These are phyloP conservation scores for Probaryconus sp. DNA, from an alignment of 1,140 invertebrate species.

Conservation along the genomic window DNA sequence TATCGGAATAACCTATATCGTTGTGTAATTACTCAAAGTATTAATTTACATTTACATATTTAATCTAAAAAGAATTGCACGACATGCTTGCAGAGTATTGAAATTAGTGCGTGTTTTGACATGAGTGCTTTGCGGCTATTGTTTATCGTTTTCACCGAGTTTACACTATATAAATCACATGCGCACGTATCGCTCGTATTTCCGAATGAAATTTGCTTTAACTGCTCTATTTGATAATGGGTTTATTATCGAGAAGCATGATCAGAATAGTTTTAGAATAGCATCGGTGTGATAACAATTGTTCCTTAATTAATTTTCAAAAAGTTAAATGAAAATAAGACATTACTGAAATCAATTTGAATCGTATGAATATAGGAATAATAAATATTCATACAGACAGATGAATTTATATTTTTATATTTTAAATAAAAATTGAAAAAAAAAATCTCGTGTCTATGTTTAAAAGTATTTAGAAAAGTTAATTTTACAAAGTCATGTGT, in stretches of 20 bases:
- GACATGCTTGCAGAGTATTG: constrained; percentile 46
- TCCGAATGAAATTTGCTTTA: constrained; percentile 52
- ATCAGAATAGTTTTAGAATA: constrained; percentile 35
- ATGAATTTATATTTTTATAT: no score
- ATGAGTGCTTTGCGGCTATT: constrained; percentile 44
- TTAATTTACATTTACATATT: constrained; percentile 46
- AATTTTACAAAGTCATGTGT: no score
- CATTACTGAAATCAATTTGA: background rate
- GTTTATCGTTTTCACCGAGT: constrained; percentile 49
- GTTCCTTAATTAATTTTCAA: constrained; percentile 17
- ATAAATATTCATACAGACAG: no score
- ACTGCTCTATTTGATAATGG: constrained; percentile 48
- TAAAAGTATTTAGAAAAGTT: no score
- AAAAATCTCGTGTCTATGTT: no score
- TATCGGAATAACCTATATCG: constrained; percentile 44
- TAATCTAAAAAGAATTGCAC: constrained; percentile 45
- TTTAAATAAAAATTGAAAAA: no score
- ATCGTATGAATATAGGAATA: no score
- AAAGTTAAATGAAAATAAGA: constrained; percentile 15
- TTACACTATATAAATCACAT: constrained; percentile 55
- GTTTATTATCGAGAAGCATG: constrained; percentile 37
- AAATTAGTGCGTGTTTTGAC: constrained; percentile 43
- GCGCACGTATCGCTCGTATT: constrained; percentile 40
- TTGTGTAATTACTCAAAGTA: constrained; percentile 39
- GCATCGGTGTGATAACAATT: constrained; percentile 22